Conservation (phyloP, 2,888 invertebrate genomes). For the Cancer borealis region DNA sequence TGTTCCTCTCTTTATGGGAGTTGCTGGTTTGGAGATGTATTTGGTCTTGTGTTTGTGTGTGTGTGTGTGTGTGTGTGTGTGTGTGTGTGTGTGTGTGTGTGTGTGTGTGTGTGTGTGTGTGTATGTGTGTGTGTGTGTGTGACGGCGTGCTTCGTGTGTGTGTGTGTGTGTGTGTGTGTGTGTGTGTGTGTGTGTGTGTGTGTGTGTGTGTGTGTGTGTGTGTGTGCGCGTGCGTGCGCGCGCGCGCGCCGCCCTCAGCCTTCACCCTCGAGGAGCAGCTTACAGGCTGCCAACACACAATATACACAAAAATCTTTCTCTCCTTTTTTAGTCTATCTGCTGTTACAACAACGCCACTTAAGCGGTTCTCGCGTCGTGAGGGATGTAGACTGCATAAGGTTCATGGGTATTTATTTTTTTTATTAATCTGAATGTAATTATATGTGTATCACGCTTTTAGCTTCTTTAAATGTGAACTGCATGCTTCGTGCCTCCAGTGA, state of each 20-base stretch:
- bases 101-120: no score
- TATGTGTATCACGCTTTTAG: neutral
- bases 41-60: neutral
- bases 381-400: neutral
- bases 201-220: constrained; percentile 20
- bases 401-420: neutral
- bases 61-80: neutral
- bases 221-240: no score
- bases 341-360: neutral
- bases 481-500: no score
- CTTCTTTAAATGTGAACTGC: neutral
- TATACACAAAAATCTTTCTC: neutral
- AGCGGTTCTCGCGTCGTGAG: neutral
- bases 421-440: neutral
- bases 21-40: neutral
- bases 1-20: neutral
- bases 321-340: neutral
- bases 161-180: neutral
- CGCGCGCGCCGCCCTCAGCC: neutral
- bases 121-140: neutral
- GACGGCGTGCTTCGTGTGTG: neutral
- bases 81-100: neutral
- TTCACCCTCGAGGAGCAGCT: neutral
- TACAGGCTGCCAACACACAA: neutral
- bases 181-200: neutral